Conservation (phyloP, 2,113 vertebrate species). For the Ellobius talpinus region DNA sequence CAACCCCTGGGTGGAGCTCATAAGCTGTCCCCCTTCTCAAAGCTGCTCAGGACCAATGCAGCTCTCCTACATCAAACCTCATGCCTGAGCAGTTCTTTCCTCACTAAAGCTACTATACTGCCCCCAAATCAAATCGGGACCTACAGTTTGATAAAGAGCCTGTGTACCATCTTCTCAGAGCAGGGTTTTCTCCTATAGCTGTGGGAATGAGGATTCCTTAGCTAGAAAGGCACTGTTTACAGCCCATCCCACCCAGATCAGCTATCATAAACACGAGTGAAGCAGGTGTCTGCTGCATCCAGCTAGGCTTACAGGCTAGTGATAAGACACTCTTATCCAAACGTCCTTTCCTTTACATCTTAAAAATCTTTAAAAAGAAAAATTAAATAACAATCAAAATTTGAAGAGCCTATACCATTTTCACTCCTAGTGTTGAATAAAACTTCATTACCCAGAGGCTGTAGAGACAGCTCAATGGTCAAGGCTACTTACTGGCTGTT, state of each 20-base stretch:
- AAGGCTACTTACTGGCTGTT: background rate
- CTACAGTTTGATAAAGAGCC: background rate
- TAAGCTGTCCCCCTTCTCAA: background rate
- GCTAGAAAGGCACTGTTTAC: background rate
- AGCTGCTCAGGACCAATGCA: background rate
- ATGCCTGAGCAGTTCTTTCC: background rate
- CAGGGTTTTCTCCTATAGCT: background rate
- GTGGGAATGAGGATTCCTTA: background rate
- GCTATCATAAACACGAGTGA: background rate
- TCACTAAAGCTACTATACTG: background rate
- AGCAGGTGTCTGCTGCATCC: background rate
- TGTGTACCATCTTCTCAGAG: background rate
- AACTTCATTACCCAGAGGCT: background rate
- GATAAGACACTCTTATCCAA: background rate
- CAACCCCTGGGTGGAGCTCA: background rate
- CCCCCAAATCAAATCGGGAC: background rate
- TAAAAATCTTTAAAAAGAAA: background rate
- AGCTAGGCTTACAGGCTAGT: background rate
- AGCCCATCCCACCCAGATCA: background rate
- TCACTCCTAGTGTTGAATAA: conserved; percentile 4
- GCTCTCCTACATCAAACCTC: background rate
- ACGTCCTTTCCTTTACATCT: background rate
- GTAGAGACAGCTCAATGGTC: background rate
- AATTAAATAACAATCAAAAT: background rate
- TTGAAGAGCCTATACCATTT: background rate